phyloP scores from a whole-genome alignment of 2,113 vertebrate genomes.

The Oryzias celebensis region DNA sequence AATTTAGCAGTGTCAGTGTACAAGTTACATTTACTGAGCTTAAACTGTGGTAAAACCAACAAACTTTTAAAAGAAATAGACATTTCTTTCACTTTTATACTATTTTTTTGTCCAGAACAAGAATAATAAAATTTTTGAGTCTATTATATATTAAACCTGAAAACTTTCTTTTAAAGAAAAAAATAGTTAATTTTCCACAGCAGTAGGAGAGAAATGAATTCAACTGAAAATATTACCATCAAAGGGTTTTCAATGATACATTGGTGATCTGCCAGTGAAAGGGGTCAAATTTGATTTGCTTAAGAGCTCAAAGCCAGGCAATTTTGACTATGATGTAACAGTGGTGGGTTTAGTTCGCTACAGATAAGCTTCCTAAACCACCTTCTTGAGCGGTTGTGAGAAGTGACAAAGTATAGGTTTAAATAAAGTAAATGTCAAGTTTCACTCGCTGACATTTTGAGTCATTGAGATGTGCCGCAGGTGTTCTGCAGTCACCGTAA shows the following conservation, averaged over 20 bases:
- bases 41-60: too few species aligned
- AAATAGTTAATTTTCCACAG: neutral
- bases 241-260: neutral
- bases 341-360: slow-evolving; percentile 3
- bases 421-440: slow-evolving; percentile 25
- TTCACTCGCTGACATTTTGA: slow-evolving; percentile 31
- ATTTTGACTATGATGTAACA: neutral
- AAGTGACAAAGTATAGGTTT: slow-evolving; percentile 26
- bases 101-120: neutral
- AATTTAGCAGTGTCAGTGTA: too few species aligned
- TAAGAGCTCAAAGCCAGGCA: neutral
- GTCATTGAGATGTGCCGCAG: slow-evolving; percentile 5
- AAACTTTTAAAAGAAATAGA: too few species aligned
- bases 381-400: slow-evolving; percentile 1
- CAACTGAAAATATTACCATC: neutral
- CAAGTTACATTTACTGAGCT: too few species aligned
- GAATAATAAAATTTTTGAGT: neutral
- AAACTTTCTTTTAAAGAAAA: too few species aligned
- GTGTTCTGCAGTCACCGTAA: neutral
- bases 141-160: too few species aligned
- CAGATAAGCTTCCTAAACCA: slow-evolving; percentile 18
- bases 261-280: neutral
- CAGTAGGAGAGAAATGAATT: neutral
- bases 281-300: slow-evolving; percentile 1
- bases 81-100: neutral